Percentiles rank a stretch among this genome's conserved stretches.
These are phyloP conservation scores for Tetramorium alpestre DNA, from an alignment of 1,140 invertebrate species.

Conservation along the genomic window DNA sequence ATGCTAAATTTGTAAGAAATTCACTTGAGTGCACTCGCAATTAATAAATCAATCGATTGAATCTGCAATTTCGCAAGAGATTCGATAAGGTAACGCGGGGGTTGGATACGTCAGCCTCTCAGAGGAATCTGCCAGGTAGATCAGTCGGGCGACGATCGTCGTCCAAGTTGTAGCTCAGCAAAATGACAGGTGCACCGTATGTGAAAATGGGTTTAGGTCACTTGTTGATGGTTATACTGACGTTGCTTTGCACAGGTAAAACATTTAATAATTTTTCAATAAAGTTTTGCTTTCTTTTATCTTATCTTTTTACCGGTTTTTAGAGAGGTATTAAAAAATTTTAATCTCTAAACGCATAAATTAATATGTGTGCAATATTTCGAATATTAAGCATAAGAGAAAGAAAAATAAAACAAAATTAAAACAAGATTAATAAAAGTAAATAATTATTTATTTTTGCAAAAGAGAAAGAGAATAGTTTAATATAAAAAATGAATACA, in stretches of 20 bases:
- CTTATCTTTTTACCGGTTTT: neutral
- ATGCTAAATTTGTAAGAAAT: neutral
- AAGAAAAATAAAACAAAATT: neutral
- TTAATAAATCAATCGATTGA: slow-evolving; percentile 2
- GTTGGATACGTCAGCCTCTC: slow-evolving; percentile 35
- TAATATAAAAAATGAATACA: neutral
- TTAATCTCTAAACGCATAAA: neutral
- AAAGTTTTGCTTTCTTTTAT: neutral
- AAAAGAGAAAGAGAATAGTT: neutral
- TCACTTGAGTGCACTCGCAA: neutral
- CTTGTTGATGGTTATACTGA: neutral
- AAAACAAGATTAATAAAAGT: neutral
- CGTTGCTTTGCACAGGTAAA: slow-evolving; percentile 53
- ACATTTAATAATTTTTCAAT: neutral
- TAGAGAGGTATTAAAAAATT: no score
- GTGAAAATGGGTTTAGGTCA: slow-evolving; percentile 35
- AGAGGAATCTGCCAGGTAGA: slow-evolving; percentile 55
- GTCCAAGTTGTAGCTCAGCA: slow-evolving; percentile 33
- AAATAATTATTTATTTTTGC: neutral
- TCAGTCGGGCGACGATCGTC: slow-evolving; percentile 65
- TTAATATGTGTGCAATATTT: neutral
- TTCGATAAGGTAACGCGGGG: slow-evolving; percentile 13
- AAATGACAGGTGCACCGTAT: neutral
- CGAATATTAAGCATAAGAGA: neutral
- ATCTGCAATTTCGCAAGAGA: neutral